Conservation (phyloP, 2,113 vertebrate genomes). For the Sciurus niger region DNA sequence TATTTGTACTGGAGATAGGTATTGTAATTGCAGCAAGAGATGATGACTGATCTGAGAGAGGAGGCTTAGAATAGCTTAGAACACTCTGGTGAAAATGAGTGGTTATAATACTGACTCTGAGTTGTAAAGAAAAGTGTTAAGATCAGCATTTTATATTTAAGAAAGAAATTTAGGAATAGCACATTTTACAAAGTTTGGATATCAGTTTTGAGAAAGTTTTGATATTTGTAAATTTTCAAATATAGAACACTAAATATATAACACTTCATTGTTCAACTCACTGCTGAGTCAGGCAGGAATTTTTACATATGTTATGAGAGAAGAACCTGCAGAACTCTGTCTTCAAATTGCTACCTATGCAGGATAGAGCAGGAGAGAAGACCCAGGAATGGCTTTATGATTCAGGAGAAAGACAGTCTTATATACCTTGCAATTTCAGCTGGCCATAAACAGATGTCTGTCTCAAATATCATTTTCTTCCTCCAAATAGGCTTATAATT, state of each 20-base stretch:
- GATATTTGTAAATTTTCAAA: background rate
- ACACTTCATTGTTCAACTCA: background rate
- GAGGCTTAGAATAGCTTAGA: background rate
- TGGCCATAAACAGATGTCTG: background rate
- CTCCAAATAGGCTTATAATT: background rate
- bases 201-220: background rate
- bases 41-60: background rate
- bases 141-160: constrained; percentile 44
- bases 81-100: background rate
- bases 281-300: background rate
- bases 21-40: background rate
- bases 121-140: background rate
- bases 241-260: background rate
- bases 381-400: background rate
- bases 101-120: background rate
- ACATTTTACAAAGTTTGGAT: background rate
- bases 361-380: background rate
- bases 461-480: background rate
- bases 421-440: background rate
- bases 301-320: background rate
- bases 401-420: background rate
- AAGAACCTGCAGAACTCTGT: background rate
- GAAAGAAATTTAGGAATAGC: background rate
- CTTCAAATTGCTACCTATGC: background rate
- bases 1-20: background rate